A percentile compares a stretch with the other conserved stretches of the same genome.
These are phyloP conservation scores for Lepidocyrtoides sp. DNA, from an alignment of 2,888 invertebrate genomes.

Conservation along the genomic window DNA sequence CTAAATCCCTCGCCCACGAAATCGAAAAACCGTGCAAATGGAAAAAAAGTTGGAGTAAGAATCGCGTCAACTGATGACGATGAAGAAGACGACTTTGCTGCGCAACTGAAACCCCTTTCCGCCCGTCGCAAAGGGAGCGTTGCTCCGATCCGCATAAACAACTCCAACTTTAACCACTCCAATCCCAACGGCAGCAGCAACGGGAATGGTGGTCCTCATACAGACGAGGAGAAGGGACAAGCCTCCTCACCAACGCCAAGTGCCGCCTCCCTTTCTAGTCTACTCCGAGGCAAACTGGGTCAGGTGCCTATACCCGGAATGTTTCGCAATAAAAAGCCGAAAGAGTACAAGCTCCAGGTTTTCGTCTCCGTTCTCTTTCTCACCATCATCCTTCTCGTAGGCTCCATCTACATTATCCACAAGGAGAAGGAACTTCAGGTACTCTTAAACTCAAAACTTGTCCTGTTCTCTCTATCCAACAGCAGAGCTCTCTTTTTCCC, in stretches of 20 bases:
- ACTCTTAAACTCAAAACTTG: conserved; percentile 67
- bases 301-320: conserved; percentile 90
- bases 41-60: conserved; percentile 40
- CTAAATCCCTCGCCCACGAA: conserved; percentile 53
- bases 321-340: conserved; percentile 90
- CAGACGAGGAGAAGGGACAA: conserved; percentile 66
- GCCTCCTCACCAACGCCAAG: conserved; percentile 69
- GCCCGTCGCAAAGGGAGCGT: conserved; percentile 79
- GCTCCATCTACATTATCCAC: conserved; percentile 94
- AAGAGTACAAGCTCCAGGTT: conserved; percentile 91
- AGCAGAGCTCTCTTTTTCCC: conserved; percentile 52
- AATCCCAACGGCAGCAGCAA: conserved; percentile 33
- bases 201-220: background rate
- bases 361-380: conserved; percentile 91
- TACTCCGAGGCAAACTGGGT: conserved; percentile 77
- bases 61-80: conserved; percentile 54
- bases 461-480: background rate
- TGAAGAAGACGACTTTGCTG: conserved; percentile 60
- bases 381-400: conserved; percentile 93
- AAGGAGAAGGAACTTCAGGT: conserved; percentile 92
- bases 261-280: conserved; percentile 71
- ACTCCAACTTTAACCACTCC: conserved; percentile 79
- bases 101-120: conserved; percentile 57
- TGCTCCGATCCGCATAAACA: conserved; percentile 73
- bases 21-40: background rate